Percentiles rank a stretch among this genome's conserved stretches.
phyloP scores from a whole-genome alignment of 1,140 invertebrate species.

The Zophobas morio region DNA sequence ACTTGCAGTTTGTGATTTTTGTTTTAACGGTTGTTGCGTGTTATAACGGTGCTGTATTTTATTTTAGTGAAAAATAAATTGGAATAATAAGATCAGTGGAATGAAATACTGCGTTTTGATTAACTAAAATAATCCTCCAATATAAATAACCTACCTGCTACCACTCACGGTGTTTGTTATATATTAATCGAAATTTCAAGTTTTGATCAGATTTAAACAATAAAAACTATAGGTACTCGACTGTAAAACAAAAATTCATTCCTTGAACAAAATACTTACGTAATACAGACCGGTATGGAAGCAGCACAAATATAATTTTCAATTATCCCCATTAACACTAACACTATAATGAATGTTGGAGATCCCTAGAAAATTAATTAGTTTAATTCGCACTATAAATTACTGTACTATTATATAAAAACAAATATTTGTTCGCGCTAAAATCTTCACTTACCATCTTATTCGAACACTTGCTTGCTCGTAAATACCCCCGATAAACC shows the following conservation, averaged over 20 bases:
- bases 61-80: background rate
- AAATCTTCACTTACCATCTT: background rate
- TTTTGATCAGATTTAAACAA: no score
- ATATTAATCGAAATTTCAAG: no score
- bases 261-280: conserved; percentile 2
- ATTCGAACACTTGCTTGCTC: background rate
- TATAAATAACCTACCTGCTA: no score
- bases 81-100: no score
- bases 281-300: conserved; percentile 16
- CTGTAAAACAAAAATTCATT: background rate
- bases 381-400: background rate
- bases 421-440: background rate
- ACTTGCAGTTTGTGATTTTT: conserved; percentile 47
- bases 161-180: no score
- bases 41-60: background rate
- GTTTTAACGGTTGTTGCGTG: background rate
- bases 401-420: no score
- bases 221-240: no score
- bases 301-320: background rate
- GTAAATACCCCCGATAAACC: background rate
- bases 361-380: conserved; percentile 5
- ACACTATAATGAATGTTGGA: background rate
- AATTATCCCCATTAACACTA: conserved; percentile 6
- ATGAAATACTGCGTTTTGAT: no score
- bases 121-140: no score